Conservation (phyloP, 2,113 vertebrate genomes). For the Silurus glanis region DNA sequence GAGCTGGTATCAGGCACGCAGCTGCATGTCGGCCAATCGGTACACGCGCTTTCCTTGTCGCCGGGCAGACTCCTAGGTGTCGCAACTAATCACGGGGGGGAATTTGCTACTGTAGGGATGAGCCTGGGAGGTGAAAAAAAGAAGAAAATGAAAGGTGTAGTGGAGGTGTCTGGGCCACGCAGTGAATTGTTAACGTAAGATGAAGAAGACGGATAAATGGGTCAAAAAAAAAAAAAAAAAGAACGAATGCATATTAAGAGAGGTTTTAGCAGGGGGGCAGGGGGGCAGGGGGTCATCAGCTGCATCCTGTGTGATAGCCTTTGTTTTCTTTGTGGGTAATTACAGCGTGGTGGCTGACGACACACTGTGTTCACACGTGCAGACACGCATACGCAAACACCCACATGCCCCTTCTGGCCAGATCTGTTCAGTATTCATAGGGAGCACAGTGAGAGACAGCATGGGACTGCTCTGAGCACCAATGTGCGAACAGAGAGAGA, state of each 20-base stretch:
- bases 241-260: neutral
- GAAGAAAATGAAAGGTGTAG: neutral
- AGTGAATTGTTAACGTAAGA: neutral
- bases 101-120: neutral
- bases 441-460: slow-evolving; percentile 59
- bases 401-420: slow-evolving; percentile 42
- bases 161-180: no score
- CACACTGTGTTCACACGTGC: slow-evolving; percentile 43
- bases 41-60: slow-evolving; percentile 3
- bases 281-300: slow-evolving; percentile 29
- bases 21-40: slow-evolving; percentile 9
- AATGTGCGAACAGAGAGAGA: neutral
- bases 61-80: slow-evolving; percentile 31
- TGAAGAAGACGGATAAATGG: neutral
- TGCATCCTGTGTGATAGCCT: slow-evolving; percentile 35
- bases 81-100: slow-evolving; percentile 10
- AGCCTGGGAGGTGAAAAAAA: neutral
- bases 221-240: neutral
- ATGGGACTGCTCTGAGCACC: slow-evolving; percentile 41
- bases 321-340: slow-evolving; percentile 42
- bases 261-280: slow-evolving; percentile 6
- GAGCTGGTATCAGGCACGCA: slow-evolving; percentile 31
- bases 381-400: slow-evolving; percentile 35
- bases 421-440: slow-evolving; percentile 65
- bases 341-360: slow-evolving; percentile 32